Base-by-base conservation (phyloP, 2,888 invertebrate species). In the Netelia melanura region DNA sequence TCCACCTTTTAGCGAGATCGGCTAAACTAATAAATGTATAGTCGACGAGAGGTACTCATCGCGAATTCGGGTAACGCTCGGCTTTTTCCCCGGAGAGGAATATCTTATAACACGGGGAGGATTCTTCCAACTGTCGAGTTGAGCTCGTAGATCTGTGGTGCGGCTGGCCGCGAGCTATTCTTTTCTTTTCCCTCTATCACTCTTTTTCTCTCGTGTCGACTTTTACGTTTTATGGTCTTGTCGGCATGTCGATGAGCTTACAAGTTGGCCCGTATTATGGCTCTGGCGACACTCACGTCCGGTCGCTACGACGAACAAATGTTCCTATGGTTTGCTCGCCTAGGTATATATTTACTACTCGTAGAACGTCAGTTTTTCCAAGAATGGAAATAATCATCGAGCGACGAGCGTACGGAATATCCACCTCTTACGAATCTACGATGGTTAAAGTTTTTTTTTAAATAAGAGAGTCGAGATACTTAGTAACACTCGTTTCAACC, bases 171-270 rank as follows among this genome's bases (percentile, higher is more conserved):
- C 76, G 58, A 30, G 71, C 67, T 72, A 58, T 84, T 77, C 58
- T 43, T 76, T 76, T 54, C 61, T 25, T 56, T 25, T 68, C 23
- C 43, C 10, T 43, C 38, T 61, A 9, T 70, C 43, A 48, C 38
- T 11, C 61, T 48, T 17, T 48, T 23, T 68, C 17, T 30, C 38
- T 5, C 54, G 52, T 71, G 62, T 79, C 79, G 65, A 65, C 71
- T 77, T 81, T 67, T 72, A 38, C 58, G 62, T 76, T 78, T 81
- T 81, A 74, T 81, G 64, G 44, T 52, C 74, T 81, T 68, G 83
- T 79, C 83, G 81, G 74, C 81, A 78, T 44, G 68, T 75, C 72
- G 81, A 81, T 74, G 84, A 84, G 81, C 77, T 85, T 81, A 70
- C 83, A 83, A 78, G 68, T 79, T 79, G 56, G 52, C 74, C 62